A percentile compares a stretch with the other conserved stretches of the same genome.
phyloP scores from a whole-genome alignment of 2,888 invertebrate genomes.

The Meandrusa payeni region DNA sequence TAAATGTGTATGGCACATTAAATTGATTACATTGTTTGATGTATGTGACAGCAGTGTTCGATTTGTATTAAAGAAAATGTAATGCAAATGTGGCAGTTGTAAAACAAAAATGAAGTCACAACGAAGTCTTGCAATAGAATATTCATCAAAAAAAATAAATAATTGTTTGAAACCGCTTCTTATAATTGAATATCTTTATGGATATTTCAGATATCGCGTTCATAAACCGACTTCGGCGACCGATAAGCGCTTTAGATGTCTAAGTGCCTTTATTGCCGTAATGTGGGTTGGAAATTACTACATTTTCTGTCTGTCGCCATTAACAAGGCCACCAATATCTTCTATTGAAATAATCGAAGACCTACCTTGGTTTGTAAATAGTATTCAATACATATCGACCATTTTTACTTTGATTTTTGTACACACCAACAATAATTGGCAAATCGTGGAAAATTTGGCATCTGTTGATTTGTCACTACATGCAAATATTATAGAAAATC shows the following conservation, averaged over 20 bases:
- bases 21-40: no score
- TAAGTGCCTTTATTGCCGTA: constrained; percentile 31
- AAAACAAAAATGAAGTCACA: neutral
- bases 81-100: no score
- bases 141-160: constrained; percentile 30
- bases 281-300: constrained; percentile 30
- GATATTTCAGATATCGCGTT: constrained; percentile 45
- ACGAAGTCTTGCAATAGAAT: neutral
- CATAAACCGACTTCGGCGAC: constrained; percentile 34
- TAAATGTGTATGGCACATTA: no score
- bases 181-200: constrained; percentile 40
- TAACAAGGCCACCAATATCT: no score
- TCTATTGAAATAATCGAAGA: constrained; percentile 30
- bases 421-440: constrained; percentile 36
- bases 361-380: constrained; percentile 37
- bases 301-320: constrained; percentile 14
- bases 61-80: no score
- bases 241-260: constrained; percentile 37
- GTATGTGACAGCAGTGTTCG: no score
- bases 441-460: constrained; percentile 38
- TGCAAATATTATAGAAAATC: neutral
- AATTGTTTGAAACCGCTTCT: constrained; percentile 35
- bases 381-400: constrained; percentile 40
- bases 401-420: constrained; percentile 35
- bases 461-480: constrained; percentile 34